Percentiles rank a stretch among this genome's conserved stretches.
These are phyloP conservation scores for Palythoa grandis DNA, from an alignment of 92 coral and sea anemone genomes.

Conservation along the genomic window DNA sequence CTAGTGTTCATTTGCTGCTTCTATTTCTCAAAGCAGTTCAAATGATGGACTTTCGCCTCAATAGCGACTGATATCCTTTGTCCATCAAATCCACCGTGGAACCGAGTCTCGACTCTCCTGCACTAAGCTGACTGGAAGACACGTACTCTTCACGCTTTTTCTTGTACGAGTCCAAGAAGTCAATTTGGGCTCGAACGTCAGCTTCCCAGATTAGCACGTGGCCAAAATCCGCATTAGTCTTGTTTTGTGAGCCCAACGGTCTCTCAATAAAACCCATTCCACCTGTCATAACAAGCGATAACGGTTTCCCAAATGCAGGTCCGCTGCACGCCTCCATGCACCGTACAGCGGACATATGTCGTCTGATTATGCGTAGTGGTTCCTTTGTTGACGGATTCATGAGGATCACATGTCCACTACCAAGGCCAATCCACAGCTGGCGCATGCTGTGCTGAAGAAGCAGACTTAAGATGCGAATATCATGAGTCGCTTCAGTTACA, in stretches of 20 bases:
- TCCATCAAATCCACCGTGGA: background rate
- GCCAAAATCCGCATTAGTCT: slow-evolving; percentile 75
- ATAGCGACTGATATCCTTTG: slow-evolving; percentile 1
- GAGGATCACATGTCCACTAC: slow-evolving; percentile 88
- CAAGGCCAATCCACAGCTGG: slow-evolving; percentile 92
- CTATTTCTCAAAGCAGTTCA: background rate
- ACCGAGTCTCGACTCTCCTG: background rate
- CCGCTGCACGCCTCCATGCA: slow-evolving; percentile 80
- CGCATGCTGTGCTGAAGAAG: slow-evolving; percentile 69
- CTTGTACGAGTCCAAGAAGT: slow-evolving; percentile 69
- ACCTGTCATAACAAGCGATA: slow-evolving; percentile 86
- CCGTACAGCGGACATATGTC: slow-evolving; percentile 93
- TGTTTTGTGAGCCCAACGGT: slow-evolving; percentile 61
- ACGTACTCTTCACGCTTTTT: slow-evolving; percentile 68
- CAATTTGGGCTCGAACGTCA: slow-evolving; percentile 77
- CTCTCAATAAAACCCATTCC: slow-evolving; percentile 95
- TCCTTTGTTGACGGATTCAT: slow-evolving; percentile 74
- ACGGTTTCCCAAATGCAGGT: slow-evolving; percentile 63
- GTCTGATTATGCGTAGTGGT: slow-evolving; percentile 73
- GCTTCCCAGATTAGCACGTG: slow-evolving; percentile 95
- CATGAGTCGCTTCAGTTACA: slow-evolving; percentile 63
- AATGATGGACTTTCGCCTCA: slow-evolving; percentile 24
- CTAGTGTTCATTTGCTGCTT: background rate
- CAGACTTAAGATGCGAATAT: slow-evolving; percentile 80
- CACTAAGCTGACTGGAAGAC: background rate